Evolutionary conservation across 2,888 invertebrate genomes (phyloP).

Genomic region (Brassicogethes aeneus): DNA sequence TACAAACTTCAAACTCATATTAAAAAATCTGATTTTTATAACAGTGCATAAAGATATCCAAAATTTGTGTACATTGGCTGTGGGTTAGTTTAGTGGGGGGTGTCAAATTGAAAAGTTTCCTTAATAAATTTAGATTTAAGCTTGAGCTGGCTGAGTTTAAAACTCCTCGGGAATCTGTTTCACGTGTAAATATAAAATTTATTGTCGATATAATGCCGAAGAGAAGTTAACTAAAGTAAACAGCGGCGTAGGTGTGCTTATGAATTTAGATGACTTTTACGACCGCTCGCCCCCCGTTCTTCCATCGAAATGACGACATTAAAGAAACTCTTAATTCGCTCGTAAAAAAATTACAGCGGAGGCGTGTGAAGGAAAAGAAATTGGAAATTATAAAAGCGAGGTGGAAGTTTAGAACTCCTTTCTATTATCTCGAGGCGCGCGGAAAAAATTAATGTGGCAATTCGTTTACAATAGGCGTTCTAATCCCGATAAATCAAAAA

Average conservation of each 20-base stretch:
- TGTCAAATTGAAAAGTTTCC: too few species aligned
- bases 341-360: conserved; percentile 35
- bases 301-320: conserved; percentile 27
- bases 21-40: too few species aligned
- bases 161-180: neutral
- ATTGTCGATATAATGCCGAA: neutral
- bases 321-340: conserved; percentile 35
- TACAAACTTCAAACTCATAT: too few species aligned
- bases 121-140: too few species aligned
- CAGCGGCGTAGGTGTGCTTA: conserved; percentile 31
- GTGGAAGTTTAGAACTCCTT: neutral
- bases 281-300: conserved; percentile 3
- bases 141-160: too few species aligned
- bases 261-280: conserved; percentile 38
- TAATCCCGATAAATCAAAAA: conserved; percentile 28
- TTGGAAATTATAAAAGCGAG: conserved; percentile 34
- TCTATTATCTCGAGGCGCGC: neutral
- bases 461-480: conserved; percentile 11
- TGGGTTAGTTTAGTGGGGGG: too few species aligned
- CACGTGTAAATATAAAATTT: neutral
- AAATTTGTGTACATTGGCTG: too few species aligned
- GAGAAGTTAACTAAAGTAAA: conserved; percentile 1
- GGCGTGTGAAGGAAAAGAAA: conserved; percentile 39
- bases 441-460: neutral
- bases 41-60: too few species aligned